A percentile compares a stretch with the other conserved stretches of the same genome.
Conservation (phyloP, 1,140 invertebrate genomes). For the Thaumatotibia leucotreta region DNA sequence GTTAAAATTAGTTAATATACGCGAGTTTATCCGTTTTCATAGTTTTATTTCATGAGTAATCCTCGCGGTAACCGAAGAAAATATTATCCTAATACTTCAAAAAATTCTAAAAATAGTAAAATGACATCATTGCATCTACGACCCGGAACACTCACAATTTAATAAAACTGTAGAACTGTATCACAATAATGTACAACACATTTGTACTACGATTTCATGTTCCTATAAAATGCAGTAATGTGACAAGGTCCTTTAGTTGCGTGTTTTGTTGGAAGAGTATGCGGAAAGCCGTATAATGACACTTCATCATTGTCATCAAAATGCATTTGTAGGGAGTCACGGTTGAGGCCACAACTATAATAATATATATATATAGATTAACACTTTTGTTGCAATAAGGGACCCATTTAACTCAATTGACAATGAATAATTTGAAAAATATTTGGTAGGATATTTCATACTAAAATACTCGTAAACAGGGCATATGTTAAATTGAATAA, state of each 20-base stretch:
- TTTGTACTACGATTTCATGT: not conserved
- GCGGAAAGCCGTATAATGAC: not conserved
- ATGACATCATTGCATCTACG: not conserved
- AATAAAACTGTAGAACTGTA: not conserved
- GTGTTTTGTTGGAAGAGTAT: too few species aligned
- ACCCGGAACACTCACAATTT: not conserved
- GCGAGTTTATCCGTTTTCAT: too few species aligned
- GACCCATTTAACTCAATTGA: too few species aligned
- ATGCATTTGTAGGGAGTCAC: not conserved
- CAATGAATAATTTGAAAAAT: too few species aligned
- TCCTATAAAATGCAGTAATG: not conserved
- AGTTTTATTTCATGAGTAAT: too few species aligned
- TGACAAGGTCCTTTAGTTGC: not conserved
- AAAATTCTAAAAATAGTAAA: not conserved
- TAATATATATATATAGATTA: not conserved
- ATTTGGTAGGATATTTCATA: too few species aligned
- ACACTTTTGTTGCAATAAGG: too few species aligned
- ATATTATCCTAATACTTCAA: too few species aligned
- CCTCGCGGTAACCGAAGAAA: too few species aligned
- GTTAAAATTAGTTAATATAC: too few species aligned
- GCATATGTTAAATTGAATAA: too few species aligned
- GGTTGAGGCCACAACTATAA: not conserved
- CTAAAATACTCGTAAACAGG: too few species aligned
- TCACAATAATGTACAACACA: not conserved
- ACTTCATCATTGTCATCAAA: not conserved